Base-by-base conservation (phyloP, 2,797 vertebrate species). In the Danio kyathit region DNA sequence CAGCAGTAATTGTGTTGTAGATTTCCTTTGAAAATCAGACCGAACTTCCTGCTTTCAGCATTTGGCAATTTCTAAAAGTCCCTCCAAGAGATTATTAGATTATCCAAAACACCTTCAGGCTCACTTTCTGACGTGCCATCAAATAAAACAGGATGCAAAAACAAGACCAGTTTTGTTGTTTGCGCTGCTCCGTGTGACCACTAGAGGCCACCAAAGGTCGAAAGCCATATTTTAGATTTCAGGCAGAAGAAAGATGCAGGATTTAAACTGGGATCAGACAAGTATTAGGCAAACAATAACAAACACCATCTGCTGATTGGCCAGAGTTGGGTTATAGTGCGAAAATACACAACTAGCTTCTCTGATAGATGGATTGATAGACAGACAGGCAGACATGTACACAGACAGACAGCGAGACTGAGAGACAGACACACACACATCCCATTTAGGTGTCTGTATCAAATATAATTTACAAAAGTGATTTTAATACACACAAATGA, bases 121-220 rank as follows among this genome's bases (percentile, higher is more conserved):
- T 19, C 19, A 48, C 21, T 76, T 76, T 71, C 48, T 48, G 11
- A 29, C 43, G 65, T 60, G 40, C 8, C 54, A 14, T 21, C 21
- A 41, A 67, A n/a, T 9, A 41, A 49, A 69, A 49, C 51, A 6
- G 44, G 0, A 69, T 48, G 21, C 43, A 56, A 67, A 57, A 67
- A 29, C 29, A 29, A 29, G 29, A 29, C n/a, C 5, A 44, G 7
- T 75, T 74, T 7, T 40, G 46, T 10, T 12, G 54, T 60, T 12
- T 78, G 66, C 57, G 43, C 12, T 61, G 5, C 44, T 16, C 8
- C 2, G 10, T 2, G 9, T 61, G 57, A 63, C 56, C 57, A 12
- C 57, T 63, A 52, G 67, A 8, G 67, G 67, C 48, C 77, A 16
- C 13, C 56, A 54, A 21, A n/a, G 9, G 41, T 71, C 13, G 13